A percentile compares a stretch with the other conserved stretches of the same genome.
Evolutionary conservation across 2,888 invertebrate species (phyloP).

Genomic region (Bugulina stolonifera): DNA sequence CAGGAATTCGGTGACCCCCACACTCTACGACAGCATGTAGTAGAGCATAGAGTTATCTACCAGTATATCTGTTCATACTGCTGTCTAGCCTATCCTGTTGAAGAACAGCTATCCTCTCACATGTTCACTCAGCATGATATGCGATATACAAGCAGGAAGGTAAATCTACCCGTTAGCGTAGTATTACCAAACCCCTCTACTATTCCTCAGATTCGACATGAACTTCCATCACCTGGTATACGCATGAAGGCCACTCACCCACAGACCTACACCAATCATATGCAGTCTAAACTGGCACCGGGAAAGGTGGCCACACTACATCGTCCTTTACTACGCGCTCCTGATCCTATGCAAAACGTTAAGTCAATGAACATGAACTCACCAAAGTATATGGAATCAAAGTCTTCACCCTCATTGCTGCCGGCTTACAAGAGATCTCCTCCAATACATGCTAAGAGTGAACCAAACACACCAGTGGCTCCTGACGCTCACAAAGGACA

Average conservation of each 20-base stretch:
- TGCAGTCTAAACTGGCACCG: background rate
- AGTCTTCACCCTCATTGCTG: background rate
- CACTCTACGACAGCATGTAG: constrained; percentile 2
- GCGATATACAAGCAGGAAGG: background rate
- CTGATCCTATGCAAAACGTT: background rate
- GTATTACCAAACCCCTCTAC: background rate
- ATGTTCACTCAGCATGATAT: constrained; percentile 8
- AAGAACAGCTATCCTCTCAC: constrained; percentile 6
- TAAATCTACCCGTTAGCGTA: background rate
- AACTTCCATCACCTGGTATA: background rate
- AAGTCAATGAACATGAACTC: background rate
- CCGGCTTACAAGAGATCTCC: background rate
- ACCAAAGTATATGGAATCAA: background rate
- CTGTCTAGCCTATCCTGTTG: background rate
- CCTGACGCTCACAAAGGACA: background rate
- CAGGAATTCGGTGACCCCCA: constrained; percentile 16
- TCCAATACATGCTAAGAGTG: background rate
- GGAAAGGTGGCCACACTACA: background rate
- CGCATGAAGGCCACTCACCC: background rate
- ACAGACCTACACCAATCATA: background rate
- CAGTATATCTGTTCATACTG: background rate
- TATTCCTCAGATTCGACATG: background rate
- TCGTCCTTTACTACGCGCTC: background rate
- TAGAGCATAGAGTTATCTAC: background rate
- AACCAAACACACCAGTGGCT: background rate